Conservation (phyloP, 2,113 vertebrate genomes). For the Toxostoma redivivum region DNA sequence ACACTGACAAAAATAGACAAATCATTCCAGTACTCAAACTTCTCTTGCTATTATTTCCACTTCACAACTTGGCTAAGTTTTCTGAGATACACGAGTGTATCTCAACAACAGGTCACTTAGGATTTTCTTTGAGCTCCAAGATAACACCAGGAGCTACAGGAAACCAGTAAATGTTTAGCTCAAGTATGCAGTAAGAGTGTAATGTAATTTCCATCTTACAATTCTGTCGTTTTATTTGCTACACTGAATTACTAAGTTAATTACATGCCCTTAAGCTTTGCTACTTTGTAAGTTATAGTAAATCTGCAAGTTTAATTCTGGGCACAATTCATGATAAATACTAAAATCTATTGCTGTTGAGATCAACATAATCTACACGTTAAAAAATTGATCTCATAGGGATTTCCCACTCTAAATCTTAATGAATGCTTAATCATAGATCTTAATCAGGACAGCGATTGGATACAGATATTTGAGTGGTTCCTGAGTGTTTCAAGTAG, state of each 20-base stretch:
- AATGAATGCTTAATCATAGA: not conserved
- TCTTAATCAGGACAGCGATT: not conserved
- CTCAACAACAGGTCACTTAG: not conserved
- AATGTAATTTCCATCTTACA: not conserved
- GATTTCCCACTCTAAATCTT: not conserved
- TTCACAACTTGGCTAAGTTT: not conserved
- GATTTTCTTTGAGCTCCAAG: not conserved
- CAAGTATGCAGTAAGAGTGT: not conserved
- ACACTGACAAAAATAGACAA: not conserved
- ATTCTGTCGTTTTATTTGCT: not conserved
- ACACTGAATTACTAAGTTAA: not conserved
- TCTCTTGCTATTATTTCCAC: not conserved
- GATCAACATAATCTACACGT: not conserved
- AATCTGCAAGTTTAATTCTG: not conserved
- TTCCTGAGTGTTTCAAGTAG: not conserved
- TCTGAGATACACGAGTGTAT: not conserved
- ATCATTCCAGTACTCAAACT: not conserved
- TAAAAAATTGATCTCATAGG: not conserved
- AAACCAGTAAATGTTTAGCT: not conserved
- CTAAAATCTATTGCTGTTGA: not conserved
- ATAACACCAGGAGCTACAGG: not conserved
- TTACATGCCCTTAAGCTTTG: not conserved
- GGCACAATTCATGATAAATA: not conserved
- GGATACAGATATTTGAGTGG: not conserved
- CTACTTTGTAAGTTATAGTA: not conserved